Conservation (phyloP, 2,797 vertebrate genomes). For the Hoplostethus atlanticus region DNA sequence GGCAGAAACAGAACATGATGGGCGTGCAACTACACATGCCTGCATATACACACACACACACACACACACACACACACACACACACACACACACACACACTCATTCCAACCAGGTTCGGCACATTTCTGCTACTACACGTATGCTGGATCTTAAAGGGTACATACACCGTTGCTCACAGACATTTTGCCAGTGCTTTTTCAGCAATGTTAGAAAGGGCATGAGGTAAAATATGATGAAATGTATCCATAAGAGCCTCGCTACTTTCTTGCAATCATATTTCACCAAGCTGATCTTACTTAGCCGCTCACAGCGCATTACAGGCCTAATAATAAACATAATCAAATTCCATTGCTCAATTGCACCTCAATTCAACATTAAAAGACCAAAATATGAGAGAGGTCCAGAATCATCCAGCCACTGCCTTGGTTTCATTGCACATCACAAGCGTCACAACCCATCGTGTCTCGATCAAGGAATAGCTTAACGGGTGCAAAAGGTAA, state of each 20-base stretch:
- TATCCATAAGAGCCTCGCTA: constrained; percentile 27
- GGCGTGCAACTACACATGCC: constrained; percentile 9
- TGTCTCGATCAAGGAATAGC: constrained; percentile 27
- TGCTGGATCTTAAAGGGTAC: constrained; percentile 58
- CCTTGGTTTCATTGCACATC: constrained; percentile 24
- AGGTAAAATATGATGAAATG: constrained; percentile 60
- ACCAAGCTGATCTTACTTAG: constrained; percentile 33
- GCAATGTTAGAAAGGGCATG: constrained; percentile 41
- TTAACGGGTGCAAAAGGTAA: constrained; percentile 18
- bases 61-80: constrained; percentile 3
- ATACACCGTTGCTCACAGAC: constrained; percentile 55
- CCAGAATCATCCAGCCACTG: constrained; percentile 1
- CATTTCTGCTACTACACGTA: constrained; percentile 56
- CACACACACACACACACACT: constrained; percentile 14
- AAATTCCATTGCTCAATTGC: constrained; percentile 7
- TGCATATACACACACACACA: constrained; percentile 1
- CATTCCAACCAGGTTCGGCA: constrained; percentile 33
- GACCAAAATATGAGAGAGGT: constrained; percentile 6
- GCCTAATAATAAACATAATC: constrained; percentile 27
- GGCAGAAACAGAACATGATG: constrained; percentile 62
- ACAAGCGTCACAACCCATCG: constrained; percentile 5
- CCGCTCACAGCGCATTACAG: constrained; percentile 44
- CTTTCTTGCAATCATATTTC: constrained; percentile 30
- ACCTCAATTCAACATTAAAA: constrained; percentile 14
- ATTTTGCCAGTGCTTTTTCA: constrained; percentile 47